Percentiles rank a stretch among this genome's conserved stretches.
Evolutionary conservation across 2,888 invertebrate genomes (phyloP).

Genomic region (Coremacera marginata): DNA sequence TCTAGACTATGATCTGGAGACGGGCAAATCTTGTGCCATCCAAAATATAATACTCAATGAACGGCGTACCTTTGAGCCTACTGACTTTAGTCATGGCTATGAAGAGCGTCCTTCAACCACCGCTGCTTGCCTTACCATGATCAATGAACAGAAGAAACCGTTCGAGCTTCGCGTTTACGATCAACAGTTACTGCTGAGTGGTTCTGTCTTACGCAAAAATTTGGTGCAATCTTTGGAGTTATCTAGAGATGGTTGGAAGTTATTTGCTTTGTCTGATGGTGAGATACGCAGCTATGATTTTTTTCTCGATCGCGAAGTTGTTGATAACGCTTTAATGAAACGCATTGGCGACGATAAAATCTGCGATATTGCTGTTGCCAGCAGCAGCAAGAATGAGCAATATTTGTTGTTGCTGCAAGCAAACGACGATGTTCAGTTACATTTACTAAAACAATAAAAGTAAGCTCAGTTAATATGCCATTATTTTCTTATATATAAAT

Average conservation of each 20-base stretch:
- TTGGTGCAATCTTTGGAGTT: conserved; percentile 62
- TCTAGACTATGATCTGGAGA: conserved; percentile 49
- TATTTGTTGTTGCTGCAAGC: conserved; percentile 53
- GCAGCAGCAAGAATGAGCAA: conserved; percentile 49
- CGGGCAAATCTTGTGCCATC: conserved; percentile 68
- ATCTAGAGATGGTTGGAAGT: conserved; percentile 62
- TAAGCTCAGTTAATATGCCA: background rate
- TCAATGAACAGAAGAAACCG: conserved; percentile 57
- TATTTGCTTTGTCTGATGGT: conserved; percentile 64
- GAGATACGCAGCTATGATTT: conserved; percentile 63
- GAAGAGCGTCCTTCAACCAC: conserved; percentile 58
- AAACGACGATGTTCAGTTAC: conserved; percentile 53
- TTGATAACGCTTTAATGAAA: background rate
- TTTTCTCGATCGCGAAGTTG: conserved; percentile 58
- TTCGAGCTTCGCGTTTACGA: conserved; percentile 62
- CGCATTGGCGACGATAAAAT: conserved; percentile 37
- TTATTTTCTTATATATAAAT: background rate
- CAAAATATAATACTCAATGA: conserved; percentile 68
- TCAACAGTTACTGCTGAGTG: conserved; percentile 63
- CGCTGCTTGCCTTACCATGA: conserved; percentile 52
- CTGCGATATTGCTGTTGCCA: conserved; percentile 55
- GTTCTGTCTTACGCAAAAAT: conserved; percentile 62
- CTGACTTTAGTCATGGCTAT: conserved; percentile 10
- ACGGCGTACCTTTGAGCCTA: conserved; percentile 50
- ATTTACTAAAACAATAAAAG: conserved; percentile 49